A percentile compares a stretch with the other conserved stretches of the same genome.
Evolutionary conservation across 2,888 invertebrate species (phyloP).

Genomic region (Pristionchus entomophagus): DNA sequence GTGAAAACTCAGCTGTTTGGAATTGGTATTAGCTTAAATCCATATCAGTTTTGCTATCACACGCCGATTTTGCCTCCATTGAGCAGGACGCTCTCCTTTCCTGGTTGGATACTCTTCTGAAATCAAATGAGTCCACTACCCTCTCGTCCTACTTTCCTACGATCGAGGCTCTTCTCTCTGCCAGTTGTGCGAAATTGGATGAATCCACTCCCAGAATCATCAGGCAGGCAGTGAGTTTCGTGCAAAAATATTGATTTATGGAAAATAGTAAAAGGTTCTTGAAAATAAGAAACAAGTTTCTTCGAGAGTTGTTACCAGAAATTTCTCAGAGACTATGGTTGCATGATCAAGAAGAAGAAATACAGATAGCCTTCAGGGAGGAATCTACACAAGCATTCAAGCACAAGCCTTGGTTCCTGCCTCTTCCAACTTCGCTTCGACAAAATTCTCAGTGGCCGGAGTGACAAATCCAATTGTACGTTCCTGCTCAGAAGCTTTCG

Average conservation of each 20-base stretch:
- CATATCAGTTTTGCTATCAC: no score
- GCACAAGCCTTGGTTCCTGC: conserved; percentile 39
- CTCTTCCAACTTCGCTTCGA: neutral
- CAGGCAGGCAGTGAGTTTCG: neutral
- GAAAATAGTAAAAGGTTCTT: no score
- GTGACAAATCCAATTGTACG: conserved; percentile 10
- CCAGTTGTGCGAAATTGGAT: conserved; percentile 11
- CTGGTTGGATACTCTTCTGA: neutral
- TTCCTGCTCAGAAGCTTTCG: neutral
- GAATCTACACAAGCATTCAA: conserved; percentile 31
- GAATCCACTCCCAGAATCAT: conserved; percentile 28
- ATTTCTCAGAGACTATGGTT: no score
- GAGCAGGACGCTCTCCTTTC: neutral
- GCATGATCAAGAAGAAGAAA: no score
- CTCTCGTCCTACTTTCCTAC: conserved; percentile 9
- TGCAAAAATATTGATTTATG: no score
- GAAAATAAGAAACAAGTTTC: no score
- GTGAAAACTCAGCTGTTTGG: no score
- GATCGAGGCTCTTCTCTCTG: neutral
- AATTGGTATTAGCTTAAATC: no score
- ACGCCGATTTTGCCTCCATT: no score
- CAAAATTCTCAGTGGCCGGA: conserved; percentile 29
- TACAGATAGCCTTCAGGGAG: conserved; percentile 30
- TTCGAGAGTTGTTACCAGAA: no score
- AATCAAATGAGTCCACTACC: neutral